These are phyloP conservation scores for Rousettus madagascariensis DNA, from an alignment of 2,797 vertebrate species.

Conservation along the genomic window DNA sequence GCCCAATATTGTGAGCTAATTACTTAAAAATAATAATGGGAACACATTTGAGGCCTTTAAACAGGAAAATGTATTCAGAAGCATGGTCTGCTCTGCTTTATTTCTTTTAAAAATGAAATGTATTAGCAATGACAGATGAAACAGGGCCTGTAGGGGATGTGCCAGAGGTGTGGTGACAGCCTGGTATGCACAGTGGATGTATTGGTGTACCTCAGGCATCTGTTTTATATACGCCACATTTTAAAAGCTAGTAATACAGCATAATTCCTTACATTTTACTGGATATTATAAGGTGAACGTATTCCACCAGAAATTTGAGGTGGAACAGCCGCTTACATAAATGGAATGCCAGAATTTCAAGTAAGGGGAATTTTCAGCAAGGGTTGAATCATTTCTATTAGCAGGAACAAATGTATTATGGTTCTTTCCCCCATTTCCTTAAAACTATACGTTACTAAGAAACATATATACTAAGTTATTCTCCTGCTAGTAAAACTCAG, in stretches of 20 bases:
- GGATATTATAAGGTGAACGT: constrained; percentile 29
- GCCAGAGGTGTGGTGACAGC: constrained; percentile 70
- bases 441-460: background rate
- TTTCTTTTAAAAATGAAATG: constrained; percentile 38
- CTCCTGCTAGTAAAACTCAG: background rate
- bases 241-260: constrained; percentile 35
- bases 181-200: constrained; percentile 57
- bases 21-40: constrained; percentile 77
- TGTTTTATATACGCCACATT: constrained; percentile 64
- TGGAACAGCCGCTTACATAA: background rate
- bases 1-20: constrained; percentile 30
- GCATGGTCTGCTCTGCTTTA: constrained; percentile 48
- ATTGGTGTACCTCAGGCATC: constrained; percentile 19
- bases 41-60: constrained; percentile 34
- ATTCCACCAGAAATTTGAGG: constrained; percentile 38
- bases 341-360: constrained; percentile 19
- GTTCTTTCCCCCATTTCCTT: background rate
- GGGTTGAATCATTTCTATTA: background rate
- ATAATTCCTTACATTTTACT: constrained; percentile 32
- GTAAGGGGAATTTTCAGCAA: background rate
- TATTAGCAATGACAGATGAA: constrained; percentile 62
- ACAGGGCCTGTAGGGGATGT: background rate
- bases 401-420: background rate
- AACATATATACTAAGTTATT: background rate
- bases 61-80: constrained; percentile 46